A percentile compares a stretch with the other conserved stretches of the same genome.
These are phyloP conservation scores for Spinus olivaceus DNA, from an alignment of 2,797 vertebrate genomes.

Conservation along the genomic window DNA sequence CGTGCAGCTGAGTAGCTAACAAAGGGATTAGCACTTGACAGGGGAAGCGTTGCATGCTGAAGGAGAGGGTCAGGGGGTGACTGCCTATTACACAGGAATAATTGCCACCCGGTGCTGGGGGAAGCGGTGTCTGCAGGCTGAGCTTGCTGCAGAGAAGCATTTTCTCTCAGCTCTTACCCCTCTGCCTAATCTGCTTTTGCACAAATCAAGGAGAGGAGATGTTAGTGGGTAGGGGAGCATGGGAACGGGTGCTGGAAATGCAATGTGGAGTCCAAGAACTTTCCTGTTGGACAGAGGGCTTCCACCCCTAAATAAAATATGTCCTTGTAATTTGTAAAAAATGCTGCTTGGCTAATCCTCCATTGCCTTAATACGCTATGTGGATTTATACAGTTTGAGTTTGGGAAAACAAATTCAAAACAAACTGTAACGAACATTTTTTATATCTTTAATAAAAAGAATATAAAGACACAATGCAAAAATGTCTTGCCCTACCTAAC, in stretches of 20 bases:
- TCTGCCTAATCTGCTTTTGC: background rate
- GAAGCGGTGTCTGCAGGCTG: background rate
- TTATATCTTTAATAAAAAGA: background rate
- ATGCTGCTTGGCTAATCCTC: background rate
- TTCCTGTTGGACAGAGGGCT: background rate
- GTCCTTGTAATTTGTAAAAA: background rate
- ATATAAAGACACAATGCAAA: background rate
- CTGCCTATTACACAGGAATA: constrained; percentile 47
- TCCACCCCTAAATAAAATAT: background rate
- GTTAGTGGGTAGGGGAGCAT: background rate
- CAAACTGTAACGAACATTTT: background rate
- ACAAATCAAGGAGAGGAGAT: background rate
- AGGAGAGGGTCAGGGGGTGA: constrained; percentile 9
- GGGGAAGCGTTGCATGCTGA: background rate
- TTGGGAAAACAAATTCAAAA: background rate
- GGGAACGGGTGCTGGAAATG: background rate
- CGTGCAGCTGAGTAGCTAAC: constrained; percentile 63
- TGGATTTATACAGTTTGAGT: background rate
- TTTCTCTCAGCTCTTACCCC: background rate
- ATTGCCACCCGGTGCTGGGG: constrained; percentile 43
- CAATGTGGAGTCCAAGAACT: background rate
- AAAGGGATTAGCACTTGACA: constrained; percentile 69
- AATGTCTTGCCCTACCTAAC: background rate
- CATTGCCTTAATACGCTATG: background rate
- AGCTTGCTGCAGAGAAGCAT: background rate